Evolutionary conservation across 2,113 vertebrate genomes (phyloP).

Genomic region (Mohoua ochrocephala): DNA sequence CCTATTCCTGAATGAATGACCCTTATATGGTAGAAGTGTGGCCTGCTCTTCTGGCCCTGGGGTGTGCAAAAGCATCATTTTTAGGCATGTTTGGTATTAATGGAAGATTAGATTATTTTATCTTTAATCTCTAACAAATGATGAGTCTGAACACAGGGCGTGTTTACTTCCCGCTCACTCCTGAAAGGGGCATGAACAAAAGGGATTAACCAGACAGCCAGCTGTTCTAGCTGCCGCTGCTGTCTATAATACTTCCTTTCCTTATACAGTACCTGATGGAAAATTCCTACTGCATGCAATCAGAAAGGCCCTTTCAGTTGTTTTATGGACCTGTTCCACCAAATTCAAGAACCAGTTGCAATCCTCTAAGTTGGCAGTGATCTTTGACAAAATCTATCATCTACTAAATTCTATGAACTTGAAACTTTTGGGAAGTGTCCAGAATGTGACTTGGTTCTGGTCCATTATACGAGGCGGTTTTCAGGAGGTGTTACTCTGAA

Average conservation of each 20-base stretch:
- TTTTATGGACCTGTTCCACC: background rate
- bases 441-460: background rate
- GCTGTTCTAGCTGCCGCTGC: background rate
- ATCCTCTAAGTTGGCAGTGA: background rate
- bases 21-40: background rate
- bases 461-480: background rate
- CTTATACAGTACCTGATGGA: background rate
- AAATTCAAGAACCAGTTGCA: background rate
- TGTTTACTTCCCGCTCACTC: slow-evolving; percentile 60
- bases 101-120: slow-evolving; percentile 25
- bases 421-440: background rate
- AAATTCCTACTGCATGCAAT: background rate
- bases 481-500: background rate
- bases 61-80: background rate
- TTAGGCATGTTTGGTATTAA: background rate
- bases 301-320: background rate
- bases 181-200: slow-evolving; percentile 23
- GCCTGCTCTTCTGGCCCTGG: background rate
- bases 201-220: background rate
- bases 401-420: background rate
- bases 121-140: slow-evolving; percentile 47
- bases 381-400: background rate
- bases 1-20: background rate
- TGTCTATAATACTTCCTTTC: slow-evolving; percentile 66
- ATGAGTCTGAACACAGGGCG: background rate